Evolutionary conservation across 2,113 vertebrate species (phyloP).

Genomic region (Oryzias javanicus): DNA sequence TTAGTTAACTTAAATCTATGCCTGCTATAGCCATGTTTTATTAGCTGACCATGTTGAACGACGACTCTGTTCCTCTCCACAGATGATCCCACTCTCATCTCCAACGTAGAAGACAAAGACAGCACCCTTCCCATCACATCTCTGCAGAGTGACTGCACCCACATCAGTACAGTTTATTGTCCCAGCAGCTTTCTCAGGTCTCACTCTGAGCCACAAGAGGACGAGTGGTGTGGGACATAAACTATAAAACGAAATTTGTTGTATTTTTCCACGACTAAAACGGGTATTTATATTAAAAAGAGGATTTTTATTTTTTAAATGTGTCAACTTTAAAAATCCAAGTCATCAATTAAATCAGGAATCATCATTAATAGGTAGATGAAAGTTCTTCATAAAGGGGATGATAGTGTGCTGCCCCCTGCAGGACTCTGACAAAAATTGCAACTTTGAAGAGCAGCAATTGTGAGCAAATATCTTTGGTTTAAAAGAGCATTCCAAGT

Average conservation of each 20-base stretch:
- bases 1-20: too few relatives aligned
- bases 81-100: constrained; percentile 33
- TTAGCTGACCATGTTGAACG: too few relatives aligned
- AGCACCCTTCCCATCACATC: constrained; percentile 19
- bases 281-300: too few relatives aligned
- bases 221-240: constrained; percentile 71
- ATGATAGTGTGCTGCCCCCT: constrained; percentile 44
- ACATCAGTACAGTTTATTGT: neutral
- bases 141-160: constrained; percentile 11
- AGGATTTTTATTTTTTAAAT: too few relatives aligned
- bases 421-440: constrained; percentile 28
- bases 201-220: constrained; percentile 75
- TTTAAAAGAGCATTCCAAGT: too few relatives aligned
- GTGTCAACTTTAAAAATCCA: too few relatives aligned
- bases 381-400: too few relatives aligned
- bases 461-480: neutral
- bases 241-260: too few relatives aligned
- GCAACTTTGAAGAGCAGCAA: neutral
- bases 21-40: too few relatives aligned
- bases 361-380: too few relatives aligned
- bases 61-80: constrained; percentile 21
- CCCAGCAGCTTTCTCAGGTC: constrained; percentile 17
- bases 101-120: constrained; percentile 7
- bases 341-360: too few relatives aligned
- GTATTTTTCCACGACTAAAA: too few relatives aligned